Conservation (phyloP, 2,888 invertebrate genomes). For the Epinotia demarniana region DNA sequence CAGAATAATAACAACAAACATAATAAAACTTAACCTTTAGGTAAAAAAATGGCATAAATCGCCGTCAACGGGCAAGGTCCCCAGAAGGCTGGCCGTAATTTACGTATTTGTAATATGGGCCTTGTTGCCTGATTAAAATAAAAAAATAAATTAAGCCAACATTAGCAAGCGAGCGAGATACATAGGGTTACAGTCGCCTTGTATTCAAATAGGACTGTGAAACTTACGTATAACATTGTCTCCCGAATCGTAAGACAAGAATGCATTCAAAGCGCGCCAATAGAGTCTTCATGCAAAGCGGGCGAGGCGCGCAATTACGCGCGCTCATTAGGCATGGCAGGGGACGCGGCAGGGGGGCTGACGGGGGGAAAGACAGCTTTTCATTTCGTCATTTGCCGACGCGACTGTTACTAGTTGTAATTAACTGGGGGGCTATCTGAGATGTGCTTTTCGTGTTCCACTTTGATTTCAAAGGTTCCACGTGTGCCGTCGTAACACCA, state of each 20-base stretch:
- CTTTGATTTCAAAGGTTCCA: background rate
- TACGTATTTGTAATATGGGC: no score
- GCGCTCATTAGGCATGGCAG: background rate
- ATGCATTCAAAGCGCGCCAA: background rate
- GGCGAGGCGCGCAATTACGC: background rate
- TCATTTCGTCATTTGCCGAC: constrained; percentile 1
- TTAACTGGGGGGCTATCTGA: background rate
- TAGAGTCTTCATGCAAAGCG: background rate
- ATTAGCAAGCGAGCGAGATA: no score
- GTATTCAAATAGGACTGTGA: background rate
- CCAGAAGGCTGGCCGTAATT: no score
- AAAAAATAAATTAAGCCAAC: no score
- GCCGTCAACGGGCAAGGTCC: no score
- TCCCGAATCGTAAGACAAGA: background rate
- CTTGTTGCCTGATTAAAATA: no score
- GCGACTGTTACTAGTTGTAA: background rate
- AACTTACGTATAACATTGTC: background rate
- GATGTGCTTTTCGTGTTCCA: no score
- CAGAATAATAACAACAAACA: no score
- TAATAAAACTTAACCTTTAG: no score
- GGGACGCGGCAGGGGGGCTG: background rate
- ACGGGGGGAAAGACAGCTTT: background rate
- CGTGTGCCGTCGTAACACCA: no score
- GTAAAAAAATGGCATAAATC: no score
- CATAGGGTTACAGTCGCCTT: background rate